These are phyloP conservation scores for Drosophila erecta DNA, from an alignment of 1,140 invertebrate species.

Conservation along the genomic window DNA sequence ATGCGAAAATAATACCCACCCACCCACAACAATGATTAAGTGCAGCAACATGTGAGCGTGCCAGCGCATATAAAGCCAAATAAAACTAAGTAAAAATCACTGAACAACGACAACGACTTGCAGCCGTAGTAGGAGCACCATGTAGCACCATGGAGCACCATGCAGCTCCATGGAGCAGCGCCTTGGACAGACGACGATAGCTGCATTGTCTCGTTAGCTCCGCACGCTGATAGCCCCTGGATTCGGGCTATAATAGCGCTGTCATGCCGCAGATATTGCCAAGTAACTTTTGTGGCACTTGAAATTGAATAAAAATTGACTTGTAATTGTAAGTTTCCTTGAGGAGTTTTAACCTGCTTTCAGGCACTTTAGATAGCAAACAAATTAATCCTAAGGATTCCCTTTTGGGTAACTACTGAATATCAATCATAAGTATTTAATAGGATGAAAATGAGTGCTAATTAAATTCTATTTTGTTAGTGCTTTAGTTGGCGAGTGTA, in stretches of 20 bases:
- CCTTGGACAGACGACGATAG: conserved; percentile 20
- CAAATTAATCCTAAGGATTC: not conserved
- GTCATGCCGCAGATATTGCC: conserved; percentile 32
- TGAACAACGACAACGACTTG: not conserved
- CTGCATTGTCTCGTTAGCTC: conserved; percentile 65
- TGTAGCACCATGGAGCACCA: not conserved
- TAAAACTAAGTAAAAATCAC: conserved; percentile 52
- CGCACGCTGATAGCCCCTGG: conserved; percentile 46
- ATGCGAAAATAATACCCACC: conserved; percentile 68
- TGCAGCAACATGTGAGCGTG: conserved; percentile 79
- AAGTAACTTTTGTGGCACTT: conserved; percentile 5
- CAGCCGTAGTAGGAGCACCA: conserved; percentile 2
- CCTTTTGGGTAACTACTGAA: too few species aligned
- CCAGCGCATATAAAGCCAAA: conserved; percentile 65
- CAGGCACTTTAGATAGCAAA: not conserved
- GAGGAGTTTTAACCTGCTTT: not conserved
- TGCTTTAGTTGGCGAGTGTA: conserved; percentile 1
- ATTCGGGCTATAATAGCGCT: conserved; percentile 31
- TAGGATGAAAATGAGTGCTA: too few species aligned
- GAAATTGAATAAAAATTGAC: conserved; percentile 20
- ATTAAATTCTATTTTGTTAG: too few species aligned
- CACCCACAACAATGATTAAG: conserved; percentile 81
- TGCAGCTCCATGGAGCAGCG: not conserved
- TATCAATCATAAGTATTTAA: too few species aligned
- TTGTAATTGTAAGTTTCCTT: conserved; percentile 11